Evolutionary conservation across 2,113 vertebrate species (phyloP).

Genomic region (Rhabdornis inornatus): DNA sequence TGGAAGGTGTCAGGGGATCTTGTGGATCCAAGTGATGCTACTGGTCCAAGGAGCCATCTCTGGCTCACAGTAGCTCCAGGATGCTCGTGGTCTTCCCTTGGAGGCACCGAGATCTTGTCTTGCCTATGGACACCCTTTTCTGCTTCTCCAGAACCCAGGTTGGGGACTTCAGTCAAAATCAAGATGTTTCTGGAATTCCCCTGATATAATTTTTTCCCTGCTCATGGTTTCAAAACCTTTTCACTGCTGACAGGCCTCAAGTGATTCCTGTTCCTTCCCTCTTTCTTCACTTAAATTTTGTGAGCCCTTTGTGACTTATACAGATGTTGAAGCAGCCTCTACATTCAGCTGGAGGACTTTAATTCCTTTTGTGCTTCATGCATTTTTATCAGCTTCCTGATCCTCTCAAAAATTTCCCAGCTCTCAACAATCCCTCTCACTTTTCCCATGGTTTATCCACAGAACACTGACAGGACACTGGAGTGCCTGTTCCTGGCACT

Average conservation of each 20-base stretch:
- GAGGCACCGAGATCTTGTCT: neutral
- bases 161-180: neutral
- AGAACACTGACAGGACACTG: neutral
- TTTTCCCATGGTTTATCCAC: slow-evolving; percentile 12
- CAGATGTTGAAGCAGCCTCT: neutral
- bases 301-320: neutral
- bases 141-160: neutral
- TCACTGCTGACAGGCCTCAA: neutral
- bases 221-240: neutral
- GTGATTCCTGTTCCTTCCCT: neutral
- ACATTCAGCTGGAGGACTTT: neutral
- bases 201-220: neutral
- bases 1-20: neutral
- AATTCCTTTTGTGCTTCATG: neutral
- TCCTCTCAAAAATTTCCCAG: neutral
- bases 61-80: neutral
- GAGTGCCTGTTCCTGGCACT: neutral
- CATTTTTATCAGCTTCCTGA: slow-evolving; percentile 27
- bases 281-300: neutral
- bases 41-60: neutral
- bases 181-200: neutral
- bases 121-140: neutral
- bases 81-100: neutral
- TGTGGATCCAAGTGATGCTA: neutral
- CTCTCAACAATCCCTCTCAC: neutral